Evolutionary conservation across 2,113 vertebrate species (phyloP).

Genomic region (Haliaeetus leucogaster): DNA sequence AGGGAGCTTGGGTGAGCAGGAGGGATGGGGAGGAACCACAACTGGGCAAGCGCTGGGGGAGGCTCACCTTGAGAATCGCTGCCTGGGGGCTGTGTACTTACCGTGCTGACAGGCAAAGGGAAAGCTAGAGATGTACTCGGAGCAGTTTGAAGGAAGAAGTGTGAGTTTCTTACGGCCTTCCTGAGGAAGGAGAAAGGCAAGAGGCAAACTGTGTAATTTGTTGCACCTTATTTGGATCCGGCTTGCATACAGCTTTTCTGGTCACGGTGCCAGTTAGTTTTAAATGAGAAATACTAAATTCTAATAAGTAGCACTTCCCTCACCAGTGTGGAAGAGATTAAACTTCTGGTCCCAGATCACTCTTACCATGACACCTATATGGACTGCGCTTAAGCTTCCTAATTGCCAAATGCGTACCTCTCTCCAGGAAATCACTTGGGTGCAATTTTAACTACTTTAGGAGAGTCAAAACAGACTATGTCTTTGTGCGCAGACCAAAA

Average conservation of each 20-base stretch:
- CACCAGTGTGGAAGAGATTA: neutral
- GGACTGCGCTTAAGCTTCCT: neutral
- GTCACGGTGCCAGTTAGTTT: neutral
- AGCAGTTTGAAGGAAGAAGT: neutral
- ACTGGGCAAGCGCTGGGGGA: neutral
- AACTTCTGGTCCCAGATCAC: neutral
- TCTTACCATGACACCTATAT: neutral
- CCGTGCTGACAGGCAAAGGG: neutral
- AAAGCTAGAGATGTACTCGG: neutral
- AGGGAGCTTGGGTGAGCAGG: neutral
- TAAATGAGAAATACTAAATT: neutral
- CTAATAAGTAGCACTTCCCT: neutral
- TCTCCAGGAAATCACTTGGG: neutral
- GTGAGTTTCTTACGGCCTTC: neutral
- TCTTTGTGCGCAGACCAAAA: neutral
- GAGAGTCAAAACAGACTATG: neutral
- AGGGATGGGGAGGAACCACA: too few species aligned
- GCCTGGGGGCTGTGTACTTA: rapidly evolving
- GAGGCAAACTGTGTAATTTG: neutral
- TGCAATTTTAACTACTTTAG: neutral
- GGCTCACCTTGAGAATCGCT: too few species aligned
- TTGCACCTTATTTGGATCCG: neutral
- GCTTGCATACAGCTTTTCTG: neutral
- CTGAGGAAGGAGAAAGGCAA: neutral
- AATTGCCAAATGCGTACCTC: neutral